Conservation (phyloP, 1,140 invertebrate species). For the Orchestia grillus region DNA sequence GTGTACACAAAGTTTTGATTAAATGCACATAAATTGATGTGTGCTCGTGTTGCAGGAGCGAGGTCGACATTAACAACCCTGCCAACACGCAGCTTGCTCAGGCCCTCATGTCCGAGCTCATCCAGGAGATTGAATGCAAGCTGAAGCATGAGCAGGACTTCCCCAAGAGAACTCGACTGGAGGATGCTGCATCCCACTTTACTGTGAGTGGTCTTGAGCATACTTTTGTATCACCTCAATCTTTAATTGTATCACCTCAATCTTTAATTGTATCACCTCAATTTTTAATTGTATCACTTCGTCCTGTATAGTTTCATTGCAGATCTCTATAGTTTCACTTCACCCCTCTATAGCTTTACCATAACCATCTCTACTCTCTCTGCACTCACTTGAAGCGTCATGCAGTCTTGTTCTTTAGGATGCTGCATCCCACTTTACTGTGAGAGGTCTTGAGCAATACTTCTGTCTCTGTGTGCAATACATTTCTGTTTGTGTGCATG, state of each 20-base stretch:
- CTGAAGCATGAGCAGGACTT: slow-evolving; percentile 24
- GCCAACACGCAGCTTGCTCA: slow-evolving; percentile 22
- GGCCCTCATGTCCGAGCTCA: slow-evolving; percentile 31
- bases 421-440: slow-evolving; percentile 26
- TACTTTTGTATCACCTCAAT: not conserved
- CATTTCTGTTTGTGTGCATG: too few species aligned
- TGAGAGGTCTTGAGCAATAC: not conserved
- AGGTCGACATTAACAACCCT: slow-evolving; percentile 24
- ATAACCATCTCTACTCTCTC: too few species aligned
- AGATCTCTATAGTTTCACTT: too few species aligned
- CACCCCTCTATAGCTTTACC: too few species aligned
- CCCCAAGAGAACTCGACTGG: not conserved
- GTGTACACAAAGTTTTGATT: not conserved
- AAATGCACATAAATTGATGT: not conserved
- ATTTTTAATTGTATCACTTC: too few species aligned
- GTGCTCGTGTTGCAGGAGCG: not conserved
- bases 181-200: slow-evolving; percentile 24
- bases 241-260: too few species aligned
- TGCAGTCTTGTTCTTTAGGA: too few species aligned
- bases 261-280: too few species aligned
- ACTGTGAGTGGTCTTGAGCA: not conserved
- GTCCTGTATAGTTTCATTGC: too few species aligned
- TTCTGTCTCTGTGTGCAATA: not conserved
- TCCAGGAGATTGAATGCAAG: slow-evolving; percentile 37
- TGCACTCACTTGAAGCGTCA: too few species aligned